A percentile compares a stretch with the other conserved stretches of the same genome.
Conservation (phyloP, 2,797 vertebrate genomes). For the Muscicapa striata region DNA sequence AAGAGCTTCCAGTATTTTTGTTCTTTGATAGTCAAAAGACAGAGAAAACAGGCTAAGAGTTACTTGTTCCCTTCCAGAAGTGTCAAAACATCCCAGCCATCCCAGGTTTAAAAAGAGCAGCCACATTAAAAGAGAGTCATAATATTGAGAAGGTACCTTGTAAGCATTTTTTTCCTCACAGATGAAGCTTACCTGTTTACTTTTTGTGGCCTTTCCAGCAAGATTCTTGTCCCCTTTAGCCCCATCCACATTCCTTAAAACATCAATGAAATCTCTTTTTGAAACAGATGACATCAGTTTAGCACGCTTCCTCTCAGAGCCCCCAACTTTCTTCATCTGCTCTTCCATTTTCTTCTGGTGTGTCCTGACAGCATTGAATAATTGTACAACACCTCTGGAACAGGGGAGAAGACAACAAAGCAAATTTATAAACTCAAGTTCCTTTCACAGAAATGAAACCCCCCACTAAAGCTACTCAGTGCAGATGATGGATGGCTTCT, state of each 20-base stretch:
- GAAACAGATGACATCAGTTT: slow-evolving; percentile 89
- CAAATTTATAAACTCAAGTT: background rate
- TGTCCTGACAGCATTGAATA: slow-evolving; percentile 92
- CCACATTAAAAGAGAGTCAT: background rate
- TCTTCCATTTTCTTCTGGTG: slow-evolving; percentile 88
- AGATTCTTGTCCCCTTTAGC: slow-evolving; percentile 43
- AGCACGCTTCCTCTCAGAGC: slow-evolving; percentile 87
- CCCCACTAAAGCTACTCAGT: background rate
- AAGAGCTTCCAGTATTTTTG: background rate
- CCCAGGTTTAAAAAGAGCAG: background rate
- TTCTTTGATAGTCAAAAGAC: background rate
- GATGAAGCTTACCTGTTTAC: slow-evolving; percentile 67
- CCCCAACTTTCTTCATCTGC: slow-evolving; percentile 84
- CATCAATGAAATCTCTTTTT: slow-evolving; percentile 93
- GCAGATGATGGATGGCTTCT: background rate
- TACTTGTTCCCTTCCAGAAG: background rate
- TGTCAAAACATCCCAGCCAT: background rate
- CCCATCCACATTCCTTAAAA: slow-evolving; percentile 81
- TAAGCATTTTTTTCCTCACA: background rate
- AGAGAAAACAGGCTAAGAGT: background rate
- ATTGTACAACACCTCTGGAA: slow-evolving; percentile 90
- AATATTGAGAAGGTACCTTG: background rate
- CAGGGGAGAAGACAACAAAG: background rate
- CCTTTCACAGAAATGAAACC: background rate
- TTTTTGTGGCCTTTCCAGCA: slow-evolving; percentile 48